A percentile compares a stretch with the other conserved stretches of the same genome.
These are phyloP conservation scores for Brachionus paranguensis DNA, from an alignment of 1,140 invertebrate species.

Conservation along the genomic window DNA sequence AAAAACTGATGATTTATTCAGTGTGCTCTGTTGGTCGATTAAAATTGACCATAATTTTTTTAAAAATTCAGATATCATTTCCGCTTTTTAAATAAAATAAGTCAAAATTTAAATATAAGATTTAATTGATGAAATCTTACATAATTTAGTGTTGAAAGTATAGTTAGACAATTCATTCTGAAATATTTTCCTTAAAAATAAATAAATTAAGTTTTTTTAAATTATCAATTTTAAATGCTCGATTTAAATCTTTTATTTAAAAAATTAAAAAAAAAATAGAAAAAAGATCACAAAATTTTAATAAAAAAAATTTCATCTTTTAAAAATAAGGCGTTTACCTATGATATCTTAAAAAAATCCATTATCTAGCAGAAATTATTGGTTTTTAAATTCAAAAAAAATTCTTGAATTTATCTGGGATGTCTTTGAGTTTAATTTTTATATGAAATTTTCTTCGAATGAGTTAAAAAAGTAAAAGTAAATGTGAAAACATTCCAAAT, in stretches of 20 bases:
- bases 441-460: no score
- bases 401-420: no score
- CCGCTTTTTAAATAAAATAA: not conserved
- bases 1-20: conserved; percentile 18
- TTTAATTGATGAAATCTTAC: not conserved
- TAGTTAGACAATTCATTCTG: not conserved
- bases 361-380: no score
- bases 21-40: not conserved
- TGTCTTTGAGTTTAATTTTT: no score
- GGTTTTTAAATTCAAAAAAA: no score
- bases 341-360: no score
- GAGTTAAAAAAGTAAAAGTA: no score
- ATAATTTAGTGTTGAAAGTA: not conserved
- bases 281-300: no score
- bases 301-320: no score
- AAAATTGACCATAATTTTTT: not conserved
- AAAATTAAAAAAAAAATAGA: not conserved
- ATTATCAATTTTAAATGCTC: not conserved
- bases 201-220: not conserved
- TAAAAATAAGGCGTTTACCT: no score
- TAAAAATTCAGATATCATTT: not conserved
- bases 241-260: no score
- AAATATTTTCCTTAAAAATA: not conserved
- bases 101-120: not conserved
- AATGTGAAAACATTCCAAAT: no score